Evolutionary conservation across 2,797 vertebrate genomes (phyloP).

Genomic region (Sternotherus odoratus): DNA sequence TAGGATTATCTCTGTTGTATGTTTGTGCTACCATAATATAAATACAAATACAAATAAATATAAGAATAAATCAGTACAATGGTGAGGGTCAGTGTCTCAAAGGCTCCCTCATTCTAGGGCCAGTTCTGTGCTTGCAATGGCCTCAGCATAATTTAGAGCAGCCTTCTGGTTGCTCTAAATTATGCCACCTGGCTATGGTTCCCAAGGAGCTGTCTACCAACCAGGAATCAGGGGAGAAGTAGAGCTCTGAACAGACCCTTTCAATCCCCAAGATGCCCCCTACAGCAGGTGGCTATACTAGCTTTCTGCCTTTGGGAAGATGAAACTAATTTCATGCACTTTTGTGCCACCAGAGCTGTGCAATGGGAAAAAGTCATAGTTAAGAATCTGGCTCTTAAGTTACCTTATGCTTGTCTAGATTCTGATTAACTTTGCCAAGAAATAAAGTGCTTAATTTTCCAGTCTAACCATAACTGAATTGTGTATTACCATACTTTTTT

Average conservation of each 20-base stretch:
- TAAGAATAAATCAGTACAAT: not conserved
- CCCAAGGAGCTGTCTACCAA: not conserved
- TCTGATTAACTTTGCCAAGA: constrained; percentile 10
- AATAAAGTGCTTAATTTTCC: constrained; percentile 53
- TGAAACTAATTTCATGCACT: not conserved
- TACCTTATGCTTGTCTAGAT: not conserved
- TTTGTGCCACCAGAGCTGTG: not conserved
- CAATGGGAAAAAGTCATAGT: not conserved
- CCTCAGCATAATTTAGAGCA: not conserved
- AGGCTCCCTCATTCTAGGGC: not conserved
- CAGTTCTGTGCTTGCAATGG: not conserved
- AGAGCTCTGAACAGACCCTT: not conserved
- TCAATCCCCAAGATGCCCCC: not conserved
- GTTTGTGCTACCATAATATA: not conserved
- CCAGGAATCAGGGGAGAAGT: not conserved
- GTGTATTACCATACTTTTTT: constrained; percentile 29
- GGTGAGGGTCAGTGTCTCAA: not conserved
- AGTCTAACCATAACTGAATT: constrained; percentile 33
- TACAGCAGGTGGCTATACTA: fast-evolving
- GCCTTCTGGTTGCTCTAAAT: not conserved
- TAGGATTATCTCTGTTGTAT: not conserved
- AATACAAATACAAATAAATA: not conserved
- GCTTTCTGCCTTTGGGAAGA: not conserved
- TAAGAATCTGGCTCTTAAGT: not conserved
- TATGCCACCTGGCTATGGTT: not conserved